Conservation (phyloP, 2,888 invertebrate genomes). For the Papilio demoleus region DNA sequence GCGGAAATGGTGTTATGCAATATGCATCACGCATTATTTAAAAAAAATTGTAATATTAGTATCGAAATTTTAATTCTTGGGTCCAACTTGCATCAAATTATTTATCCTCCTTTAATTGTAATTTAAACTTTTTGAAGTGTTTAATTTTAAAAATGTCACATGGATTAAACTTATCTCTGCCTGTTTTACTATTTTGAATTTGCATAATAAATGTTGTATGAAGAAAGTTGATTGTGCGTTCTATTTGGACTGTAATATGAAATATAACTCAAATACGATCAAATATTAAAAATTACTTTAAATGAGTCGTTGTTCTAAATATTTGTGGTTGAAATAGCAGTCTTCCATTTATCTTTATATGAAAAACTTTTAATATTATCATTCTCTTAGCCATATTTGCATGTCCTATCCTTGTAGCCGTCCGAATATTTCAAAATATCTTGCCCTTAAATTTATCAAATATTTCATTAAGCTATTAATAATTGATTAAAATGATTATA, state of each 20-base stretch:
- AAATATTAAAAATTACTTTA: too few species aligned
- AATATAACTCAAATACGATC: too few species aligned
- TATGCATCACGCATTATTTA: not conserved
- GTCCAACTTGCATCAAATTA: not conserved
- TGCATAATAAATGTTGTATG: not conserved
- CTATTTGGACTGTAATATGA: too few species aligned
- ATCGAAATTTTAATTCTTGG: not conserved
- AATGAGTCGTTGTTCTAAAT: not conserved
- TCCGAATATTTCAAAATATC: slow-evolving; percentile 1
- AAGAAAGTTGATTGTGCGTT: not conserved
- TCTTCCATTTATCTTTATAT: not conserved
- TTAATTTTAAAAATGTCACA: not conserved
- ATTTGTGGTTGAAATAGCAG: not conserved
- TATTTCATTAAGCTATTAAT: slow-evolving; percentile 2
- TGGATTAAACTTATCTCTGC: not conserved
- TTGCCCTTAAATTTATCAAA: not conserved
- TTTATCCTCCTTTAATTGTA: not conserved
- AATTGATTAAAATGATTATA: not conserved
- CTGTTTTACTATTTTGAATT: not conserved
- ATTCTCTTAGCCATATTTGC: not conserved
- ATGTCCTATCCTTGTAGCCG: slow-evolving; percentile 11
- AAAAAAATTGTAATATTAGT: not conserved
- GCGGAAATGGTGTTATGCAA: not conserved
- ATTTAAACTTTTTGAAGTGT: too few species aligned
- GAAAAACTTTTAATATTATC: not conserved